A percentile compares a stretch with the other conserved stretches of the same genome.
Evolutionary conservation across 1,140 invertebrate genomes (phyloP).

Genomic region (Scaptomyza hsui): DNA sequence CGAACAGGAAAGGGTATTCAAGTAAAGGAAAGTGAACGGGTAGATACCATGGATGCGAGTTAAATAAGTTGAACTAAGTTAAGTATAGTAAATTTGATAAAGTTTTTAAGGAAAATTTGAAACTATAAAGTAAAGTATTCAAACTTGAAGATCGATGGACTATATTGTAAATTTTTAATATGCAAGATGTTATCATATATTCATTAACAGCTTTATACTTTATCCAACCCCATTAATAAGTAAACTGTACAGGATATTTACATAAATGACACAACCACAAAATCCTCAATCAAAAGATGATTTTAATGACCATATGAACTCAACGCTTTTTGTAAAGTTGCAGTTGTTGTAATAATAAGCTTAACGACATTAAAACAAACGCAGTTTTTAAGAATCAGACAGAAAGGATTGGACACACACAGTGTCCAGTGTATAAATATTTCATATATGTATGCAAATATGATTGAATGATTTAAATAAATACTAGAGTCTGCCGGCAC

Average conservation of each 20-base stretch:
- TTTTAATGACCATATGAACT: background rate
- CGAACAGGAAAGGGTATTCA: background rate
- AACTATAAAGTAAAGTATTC: no score
- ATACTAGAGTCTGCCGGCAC: slow-evolving; percentile 6
- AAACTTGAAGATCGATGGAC: no score
- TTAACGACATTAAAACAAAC: slow-evolving; percentile 20
- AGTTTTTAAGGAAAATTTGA: no score
- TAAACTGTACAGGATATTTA: background rate
- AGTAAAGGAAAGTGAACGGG: background rate
- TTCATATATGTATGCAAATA: slow-evolving; percentile 24
- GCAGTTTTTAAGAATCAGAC: slow-evolving; percentile 17
- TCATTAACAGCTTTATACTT: no score
- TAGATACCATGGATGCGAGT: no score
- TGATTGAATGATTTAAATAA: slow-evolving; percentile 43
- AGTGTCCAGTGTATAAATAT: slow-evolving; percentile 11
- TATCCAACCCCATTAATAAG: no score
- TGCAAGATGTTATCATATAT: no score
- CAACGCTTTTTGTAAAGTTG: background rate
- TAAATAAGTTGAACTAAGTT: no score
- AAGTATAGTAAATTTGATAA: no score
- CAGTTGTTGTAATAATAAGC: slow-evolving; percentile 17
- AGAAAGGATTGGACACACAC: background rate
- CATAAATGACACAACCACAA: background rate
- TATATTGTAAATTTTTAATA: no score
- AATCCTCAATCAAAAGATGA: background rate